Conservation (phyloP, 1,140 invertebrate species). For the Homalodisca vitripennis region DNA sequence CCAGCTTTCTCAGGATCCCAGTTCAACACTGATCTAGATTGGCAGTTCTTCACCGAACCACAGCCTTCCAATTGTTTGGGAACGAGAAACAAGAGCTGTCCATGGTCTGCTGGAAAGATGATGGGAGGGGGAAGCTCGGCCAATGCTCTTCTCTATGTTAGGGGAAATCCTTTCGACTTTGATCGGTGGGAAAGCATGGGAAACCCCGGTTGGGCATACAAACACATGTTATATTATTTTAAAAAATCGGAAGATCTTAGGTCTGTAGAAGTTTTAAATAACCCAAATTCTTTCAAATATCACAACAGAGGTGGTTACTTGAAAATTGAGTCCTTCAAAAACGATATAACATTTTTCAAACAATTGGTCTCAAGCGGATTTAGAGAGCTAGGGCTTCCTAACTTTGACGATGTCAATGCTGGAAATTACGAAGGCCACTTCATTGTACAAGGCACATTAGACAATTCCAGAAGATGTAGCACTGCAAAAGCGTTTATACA, state of each 20-base stretch:
- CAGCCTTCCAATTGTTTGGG: background rate
- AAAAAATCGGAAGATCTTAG: background rate
- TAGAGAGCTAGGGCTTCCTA: conserved; percentile 74
- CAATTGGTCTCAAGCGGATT: conserved; percentile 59
- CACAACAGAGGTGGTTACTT: conserved; percentile 73
- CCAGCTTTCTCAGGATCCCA: conserved; percentile 43
- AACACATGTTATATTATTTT: background rate
- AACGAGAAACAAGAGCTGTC: background rate
- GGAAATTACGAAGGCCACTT: conserved; percentile 76
- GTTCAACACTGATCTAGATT: conserved; percentile 55
- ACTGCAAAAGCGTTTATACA: conserved; percentile 82
- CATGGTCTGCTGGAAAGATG: background rate
- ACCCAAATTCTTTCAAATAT: conserved; percentile 62
- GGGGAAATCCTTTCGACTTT: background rate
- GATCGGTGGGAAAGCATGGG: background rate
- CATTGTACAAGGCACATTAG: conserved; percentile 73
- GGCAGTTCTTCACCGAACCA: conserved; percentile 38
- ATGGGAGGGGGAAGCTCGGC: background rate
- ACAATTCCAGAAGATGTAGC: conserved; percentile 81
- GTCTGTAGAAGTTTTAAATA: too few relatives aligned
- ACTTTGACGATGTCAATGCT: conserved; percentile 77
- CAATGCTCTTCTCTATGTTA: background rate
- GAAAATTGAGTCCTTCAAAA: conserved; percentile 62
- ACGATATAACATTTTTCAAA: conserved; percentile 50
- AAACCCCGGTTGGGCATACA: background rate